phyloP scores from a whole-genome alignment of 2,888 invertebrate genomes.

The Limenitis camilla region DNA sequence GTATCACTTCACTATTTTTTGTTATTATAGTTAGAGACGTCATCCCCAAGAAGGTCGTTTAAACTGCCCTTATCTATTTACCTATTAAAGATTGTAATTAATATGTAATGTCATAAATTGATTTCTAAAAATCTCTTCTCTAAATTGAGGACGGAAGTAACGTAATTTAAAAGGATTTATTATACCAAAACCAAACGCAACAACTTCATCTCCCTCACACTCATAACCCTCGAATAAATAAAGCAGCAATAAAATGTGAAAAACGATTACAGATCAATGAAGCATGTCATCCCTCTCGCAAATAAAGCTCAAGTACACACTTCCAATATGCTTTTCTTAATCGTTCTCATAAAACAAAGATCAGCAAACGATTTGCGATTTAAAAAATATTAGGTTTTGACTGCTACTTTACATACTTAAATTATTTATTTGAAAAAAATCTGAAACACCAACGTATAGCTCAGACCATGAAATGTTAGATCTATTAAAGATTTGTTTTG shows the following conservation, averaged over 20 bases:
- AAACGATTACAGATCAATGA: conserved; percentile 74
- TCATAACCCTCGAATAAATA: conserved; percentile 56
- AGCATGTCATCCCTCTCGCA: conserved; percentile 68
- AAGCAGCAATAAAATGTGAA: conserved; percentile 65
- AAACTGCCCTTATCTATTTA: no score
- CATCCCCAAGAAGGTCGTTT: no score
- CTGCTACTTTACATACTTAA: no score
- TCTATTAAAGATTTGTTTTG: no score
- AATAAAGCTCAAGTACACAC: conserved; percentile 72
- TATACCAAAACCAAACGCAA: conserved; percentile 43
- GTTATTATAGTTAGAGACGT: no score
- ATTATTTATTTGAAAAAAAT: no score
- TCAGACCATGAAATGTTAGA: no score
- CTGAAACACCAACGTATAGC: no score
- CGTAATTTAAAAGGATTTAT: conserved; percentile 25
- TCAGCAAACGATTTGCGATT: conserved; percentile 64
- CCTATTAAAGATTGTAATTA: no score
- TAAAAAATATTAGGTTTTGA: conserved; percentile 48
- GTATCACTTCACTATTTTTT: no score
- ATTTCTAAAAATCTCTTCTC: background rate
- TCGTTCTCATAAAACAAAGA: conserved; percentile 76
- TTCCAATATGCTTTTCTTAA: conserved; percentile 76
- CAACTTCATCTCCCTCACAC: conserved; percentile 41
- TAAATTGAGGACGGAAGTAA: conserved; percentile 10
- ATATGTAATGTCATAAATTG: background rate